These are phyloP conservation scores for Agonum fuliginosum DNA, from an alignment of 2,888 invertebrate species.

Conservation along the genomic window DNA sequence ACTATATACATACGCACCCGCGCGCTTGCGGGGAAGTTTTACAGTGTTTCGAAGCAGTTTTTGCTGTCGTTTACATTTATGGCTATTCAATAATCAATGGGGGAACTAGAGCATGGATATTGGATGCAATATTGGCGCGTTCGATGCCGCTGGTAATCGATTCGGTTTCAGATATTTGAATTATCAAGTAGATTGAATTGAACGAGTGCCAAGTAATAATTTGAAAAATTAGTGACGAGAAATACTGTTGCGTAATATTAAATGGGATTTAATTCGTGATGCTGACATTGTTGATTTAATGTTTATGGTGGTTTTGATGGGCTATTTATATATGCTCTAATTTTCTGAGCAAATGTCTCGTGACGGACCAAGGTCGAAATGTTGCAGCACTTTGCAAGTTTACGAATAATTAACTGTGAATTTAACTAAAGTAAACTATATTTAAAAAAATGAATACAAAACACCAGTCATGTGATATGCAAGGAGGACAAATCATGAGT, in stretches of 20 bases:
- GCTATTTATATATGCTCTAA: neutral
- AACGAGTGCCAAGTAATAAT: neutral
- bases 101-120: conserved; percentile 44
- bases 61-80: conserved; percentile 49
- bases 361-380: neutral
- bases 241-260: neutral
- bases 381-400: too few species aligned
- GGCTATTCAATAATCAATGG: conserved; percentile 51
- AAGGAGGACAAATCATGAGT: too few species aligned
- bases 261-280: neutral
- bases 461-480: too few species aligned
- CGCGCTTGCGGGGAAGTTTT: neutral
- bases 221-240: neutral
- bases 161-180: conserved; percentile 24
- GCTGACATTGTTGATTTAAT: neutral
- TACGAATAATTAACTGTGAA: too few species aligned
- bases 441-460: too few species aligned
- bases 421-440: too few species aligned
- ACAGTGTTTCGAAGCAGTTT: conserved; percentile 22
- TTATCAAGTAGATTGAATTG: conserved; percentile 24
- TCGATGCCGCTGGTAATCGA: neutral
- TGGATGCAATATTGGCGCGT: conserved; percentile 11
- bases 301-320: neutral
- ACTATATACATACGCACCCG: too few species aligned
- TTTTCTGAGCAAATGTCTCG: neutral